Evolutionary conservation across 1,140 invertebrate species (phyloP).

Genomic region (Drosophila burlai): DNA sequence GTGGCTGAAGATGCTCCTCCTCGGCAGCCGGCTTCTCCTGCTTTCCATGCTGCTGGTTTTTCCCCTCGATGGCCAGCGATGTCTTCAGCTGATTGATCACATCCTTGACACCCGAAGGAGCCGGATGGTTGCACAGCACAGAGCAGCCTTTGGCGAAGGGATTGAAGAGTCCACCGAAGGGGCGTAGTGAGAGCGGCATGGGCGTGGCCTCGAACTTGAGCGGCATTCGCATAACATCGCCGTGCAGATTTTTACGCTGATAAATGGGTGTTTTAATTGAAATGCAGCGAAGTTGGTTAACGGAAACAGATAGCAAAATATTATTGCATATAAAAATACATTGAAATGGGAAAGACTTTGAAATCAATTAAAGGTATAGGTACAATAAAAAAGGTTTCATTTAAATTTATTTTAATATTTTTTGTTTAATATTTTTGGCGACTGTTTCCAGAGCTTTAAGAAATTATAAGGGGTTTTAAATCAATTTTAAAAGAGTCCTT

Average conservation of each 20-base stretch:
- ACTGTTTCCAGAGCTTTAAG: too few relatives aligned
- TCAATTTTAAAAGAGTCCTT: too few relatives aligned
- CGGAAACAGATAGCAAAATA: background rate
- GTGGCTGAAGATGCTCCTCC: constrained; percentile 47
- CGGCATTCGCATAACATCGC: constrained; percentile 58
- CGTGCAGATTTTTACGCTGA: constrained; percentile 57
- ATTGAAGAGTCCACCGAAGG: constrained; percentile 92
- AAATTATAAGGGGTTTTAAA: too few relatives aligned
- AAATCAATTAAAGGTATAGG: background rate
- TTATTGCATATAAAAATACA: background rate
- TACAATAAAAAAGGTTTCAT: too few relatives aligned
- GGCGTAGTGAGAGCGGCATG: constrained; percentile 86
- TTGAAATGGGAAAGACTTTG: too few relatives aligned
- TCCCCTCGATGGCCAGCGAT: constrained; percentile 86
- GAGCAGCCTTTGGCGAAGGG: constrained; percentile 92
- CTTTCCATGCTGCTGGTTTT: constrained; percentile 41
- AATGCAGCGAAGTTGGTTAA: background rate
- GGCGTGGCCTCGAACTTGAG: constrained; percentile 71
- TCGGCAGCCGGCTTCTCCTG: constrained; percentile 32
- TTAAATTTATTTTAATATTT: too few relatives aligned
- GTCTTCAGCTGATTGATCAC: constrained; percentile 90
- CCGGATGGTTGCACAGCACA: constrained; percentile 92
- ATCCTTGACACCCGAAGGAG: constrained; percentile 90
- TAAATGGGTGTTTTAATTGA: background rate
- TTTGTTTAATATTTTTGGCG: too few relatives aligned